Base-by-base conservation (phyloP, 2,888 invertebrate genomes). In the Hemicrepidius hirtus region DNA sequence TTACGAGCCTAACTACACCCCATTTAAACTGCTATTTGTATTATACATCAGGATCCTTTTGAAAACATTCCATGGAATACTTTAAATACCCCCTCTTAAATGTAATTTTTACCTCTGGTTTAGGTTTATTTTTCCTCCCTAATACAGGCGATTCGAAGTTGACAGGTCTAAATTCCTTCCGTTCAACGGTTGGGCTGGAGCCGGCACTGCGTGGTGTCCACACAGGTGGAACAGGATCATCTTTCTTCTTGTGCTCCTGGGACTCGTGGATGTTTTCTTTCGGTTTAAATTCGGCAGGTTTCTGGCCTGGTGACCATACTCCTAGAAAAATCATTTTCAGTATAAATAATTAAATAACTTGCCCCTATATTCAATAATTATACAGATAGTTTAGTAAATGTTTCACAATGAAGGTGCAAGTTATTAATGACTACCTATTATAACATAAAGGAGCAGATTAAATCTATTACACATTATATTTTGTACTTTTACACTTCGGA, bases 161-260 rank as follows among this genome's bases (percentile, higher is more conserved):
- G 57, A 96, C 93, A 4, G 96, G 94, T 75, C 93, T 90, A 88
- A 95, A 96, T 84, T 92, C 90, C 86, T 95, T 95, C 79, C 94
- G 89, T 78, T 93, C 92, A 28, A 90, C 87, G 64, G 90, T 90
- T 44, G 95, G 95, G 82, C 95, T 95, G 37, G 94, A 90, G 75
- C 89, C 90, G 57, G 92, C 91, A 82, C 89, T 90, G 79, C 90
- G 90, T 10, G 96, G 95, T 28, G 92, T 92, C 96, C 96, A 96
- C 78, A 95, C 89, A 18, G 94, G 91, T 55, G 91, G 90, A 68
- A 92, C 89, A 64, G 92, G 90, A 76, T 91, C 88, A 83, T 87
- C 86, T 80, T 86, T 63, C 75, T 74, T 71, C 68, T 77, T 70
- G 49, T 71, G 72, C 62, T 74, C 74, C 50, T 73, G 70, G 41